Percentiles rank a stretch among this genome's conserved stretches.
Conservation (phyloP, 2,797 vertebrate genomes). For the Ispidina picta region DNA sequence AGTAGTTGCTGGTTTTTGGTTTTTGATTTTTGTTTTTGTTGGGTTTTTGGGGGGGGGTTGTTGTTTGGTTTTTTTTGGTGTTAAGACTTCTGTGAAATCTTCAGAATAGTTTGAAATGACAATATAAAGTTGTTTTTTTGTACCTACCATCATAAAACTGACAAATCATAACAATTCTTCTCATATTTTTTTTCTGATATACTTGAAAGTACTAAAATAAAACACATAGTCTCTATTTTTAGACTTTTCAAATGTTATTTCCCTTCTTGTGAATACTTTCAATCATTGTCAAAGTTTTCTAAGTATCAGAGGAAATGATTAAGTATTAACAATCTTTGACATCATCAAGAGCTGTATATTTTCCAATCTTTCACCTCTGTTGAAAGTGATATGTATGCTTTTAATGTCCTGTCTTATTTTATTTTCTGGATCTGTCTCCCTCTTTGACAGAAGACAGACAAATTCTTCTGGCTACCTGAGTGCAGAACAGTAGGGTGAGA, state of each 20-base stretch:
- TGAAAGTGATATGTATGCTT: not conserved
- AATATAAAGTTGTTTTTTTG: not conserved
- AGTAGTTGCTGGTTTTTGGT: too few relatives aligned
- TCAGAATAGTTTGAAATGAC: not conserved
- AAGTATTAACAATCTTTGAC: not conserved
- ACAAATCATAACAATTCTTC: not conserved
- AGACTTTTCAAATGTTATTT: not conserved
- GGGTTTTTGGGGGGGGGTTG: too few relatives aligned
- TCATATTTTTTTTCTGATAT: not conserved
- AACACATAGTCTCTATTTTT: not conserved
- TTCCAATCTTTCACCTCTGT: conserved; percentile 27
- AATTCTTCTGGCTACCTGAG: not conserved
- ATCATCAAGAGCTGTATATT: not conserved
- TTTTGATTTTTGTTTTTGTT: not conserved
- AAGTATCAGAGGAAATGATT: not conserved
- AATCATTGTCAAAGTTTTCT: conserved; percentile 18
- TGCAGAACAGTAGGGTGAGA: not conserved
- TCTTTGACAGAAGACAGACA: not conserved
- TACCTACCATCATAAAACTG: not conserved
- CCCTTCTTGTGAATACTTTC: not conserved
- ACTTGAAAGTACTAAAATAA: not conserved
- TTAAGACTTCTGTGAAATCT: not conserved
- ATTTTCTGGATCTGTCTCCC: not conserved
- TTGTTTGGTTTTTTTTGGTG: not conserved
- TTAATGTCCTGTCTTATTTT: not conserved